Evolutionary conservation across 2,113 vertebrate genomes (phyloP).

Genomic region (Xiphophorus maculatus): DNA sequence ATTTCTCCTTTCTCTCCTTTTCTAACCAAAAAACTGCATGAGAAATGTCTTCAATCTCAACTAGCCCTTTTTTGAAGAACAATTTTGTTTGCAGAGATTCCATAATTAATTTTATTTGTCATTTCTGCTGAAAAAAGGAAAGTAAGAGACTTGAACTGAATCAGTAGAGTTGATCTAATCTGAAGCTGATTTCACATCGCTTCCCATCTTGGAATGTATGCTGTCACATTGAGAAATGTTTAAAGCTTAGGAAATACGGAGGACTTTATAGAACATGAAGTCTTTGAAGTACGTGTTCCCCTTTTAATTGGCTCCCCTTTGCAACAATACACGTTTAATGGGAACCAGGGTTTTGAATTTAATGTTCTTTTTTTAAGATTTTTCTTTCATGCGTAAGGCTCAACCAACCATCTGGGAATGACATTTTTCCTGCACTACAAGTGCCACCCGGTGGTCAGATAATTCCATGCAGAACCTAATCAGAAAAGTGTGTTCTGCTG

Average conservation of each 20-base stretch:
- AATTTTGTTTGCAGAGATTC: no score
- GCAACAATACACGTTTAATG: neutral
- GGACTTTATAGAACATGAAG: neutral
- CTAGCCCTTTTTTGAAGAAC: no score
- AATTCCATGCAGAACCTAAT: no score
- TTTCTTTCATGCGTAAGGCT: neutral
- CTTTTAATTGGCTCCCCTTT: neutral
- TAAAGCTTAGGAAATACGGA: neutral
- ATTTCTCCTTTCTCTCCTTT: no score
- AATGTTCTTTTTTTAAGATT: neutral
- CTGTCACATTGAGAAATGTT: neutral
- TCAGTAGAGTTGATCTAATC: no score
- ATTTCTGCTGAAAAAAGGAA: no score
- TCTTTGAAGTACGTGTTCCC: neutral
- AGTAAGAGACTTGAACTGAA: no score
- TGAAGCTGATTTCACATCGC: neutral
- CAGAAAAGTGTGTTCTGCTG: no score
- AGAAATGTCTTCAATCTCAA: no score
- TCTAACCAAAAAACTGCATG: no score
- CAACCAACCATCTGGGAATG: neutral
- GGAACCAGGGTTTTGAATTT: neutral
- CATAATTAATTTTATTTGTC: no score
- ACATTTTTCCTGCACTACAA: neutral
- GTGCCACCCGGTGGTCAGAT: neutral
- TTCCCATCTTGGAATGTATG: neutral